Evolutionary conservation across 2,113 vertebrate species (phyloP).

Genomic region (Penelope pileata): DNA sequence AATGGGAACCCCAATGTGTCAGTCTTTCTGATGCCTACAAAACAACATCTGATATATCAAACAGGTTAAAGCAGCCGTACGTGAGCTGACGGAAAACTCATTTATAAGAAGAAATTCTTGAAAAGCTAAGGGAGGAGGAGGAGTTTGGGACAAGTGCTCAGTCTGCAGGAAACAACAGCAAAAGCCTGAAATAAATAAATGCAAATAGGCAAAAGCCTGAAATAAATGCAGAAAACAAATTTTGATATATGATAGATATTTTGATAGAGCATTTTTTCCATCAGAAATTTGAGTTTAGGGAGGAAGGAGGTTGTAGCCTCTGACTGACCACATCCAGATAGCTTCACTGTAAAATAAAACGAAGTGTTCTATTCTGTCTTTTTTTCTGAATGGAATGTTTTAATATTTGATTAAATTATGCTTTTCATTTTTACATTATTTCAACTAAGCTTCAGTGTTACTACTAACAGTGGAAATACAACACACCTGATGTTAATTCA

Average conservation of each 20-base stretch:
- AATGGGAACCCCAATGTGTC: neutral
- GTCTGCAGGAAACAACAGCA: neutral
- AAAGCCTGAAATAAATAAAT: too few species aligned
- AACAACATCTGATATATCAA: neutral
- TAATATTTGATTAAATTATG: neutral
- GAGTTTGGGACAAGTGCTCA: neutral
- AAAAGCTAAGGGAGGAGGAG: neutral
- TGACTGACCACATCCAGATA: neutral
- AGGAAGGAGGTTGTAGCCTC: neutral
- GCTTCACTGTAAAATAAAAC: neutral
- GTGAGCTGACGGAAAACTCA: neutral
- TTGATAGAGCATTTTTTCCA: neutral
- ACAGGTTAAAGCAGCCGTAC: neutral
- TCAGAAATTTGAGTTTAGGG: neutral
- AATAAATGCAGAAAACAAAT: neutral
- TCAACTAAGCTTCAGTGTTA: neutral
- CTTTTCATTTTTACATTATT: neutral
- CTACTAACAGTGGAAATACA: neutral
- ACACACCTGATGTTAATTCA: neutral
- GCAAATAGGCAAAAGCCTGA: neutral
- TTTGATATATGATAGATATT: too few species aligned
- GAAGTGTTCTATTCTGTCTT: neutral
- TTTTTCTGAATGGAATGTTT: neutral
- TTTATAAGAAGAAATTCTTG: neutral
- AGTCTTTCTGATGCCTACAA: neutral